Base-by-base conservation (phyloP, 2,888 invertebrate species). In the Coecobrya sp. region DNA sequence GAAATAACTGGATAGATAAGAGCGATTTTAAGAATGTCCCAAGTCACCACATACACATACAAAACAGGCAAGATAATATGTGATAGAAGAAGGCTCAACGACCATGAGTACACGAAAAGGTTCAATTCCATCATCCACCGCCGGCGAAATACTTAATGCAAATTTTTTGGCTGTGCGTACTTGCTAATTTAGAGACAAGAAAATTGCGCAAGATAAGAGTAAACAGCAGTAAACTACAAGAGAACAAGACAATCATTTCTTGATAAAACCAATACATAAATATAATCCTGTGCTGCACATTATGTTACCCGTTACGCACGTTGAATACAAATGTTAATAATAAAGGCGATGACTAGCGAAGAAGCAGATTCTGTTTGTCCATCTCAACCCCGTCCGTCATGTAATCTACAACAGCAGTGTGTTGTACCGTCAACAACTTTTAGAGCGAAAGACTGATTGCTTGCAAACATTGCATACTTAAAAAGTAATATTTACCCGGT, bases 201-300 rank as follows among this genome's bases (percentile, higher is more conserved):
- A 11, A 79, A 82, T 55, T 70, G 5, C 8, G n/a, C 42, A 49
- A 65, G 16, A 36, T 19, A 65, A 10, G 8, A 79, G 11, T 55
- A 52, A 73, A 86, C 27, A 87, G 30, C 52, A 36, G 49, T 45
- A 68, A 85, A 62, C 19, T 82, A 27, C 59, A 82, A 16, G 36
- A 36, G 22, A 82, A 62, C 62, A 86, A 82, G 55, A 82, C 70
- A 91, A 76, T 73, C 82, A 82, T 62, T 92, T 62, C n/a, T 82
- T 59, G 87, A 87, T 82, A 87, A 92, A 92, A 87, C 65, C 27
- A 82, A 86, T 87, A 70, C 91, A 91, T 86, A 86, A 86, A 91
- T 87, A 65, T 59, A 55, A 73, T 27, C 5, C 25, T 36, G n/a
- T 36, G 19, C n/a, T 87, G 81, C 65, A 70, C 82, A 59, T 42